Evolutionary conservation across 2,797 vertebrate species (phyloP), one percentile per base, ranked within the genome.

Genomic region (Chrysocyon brachyurus): DNA sequence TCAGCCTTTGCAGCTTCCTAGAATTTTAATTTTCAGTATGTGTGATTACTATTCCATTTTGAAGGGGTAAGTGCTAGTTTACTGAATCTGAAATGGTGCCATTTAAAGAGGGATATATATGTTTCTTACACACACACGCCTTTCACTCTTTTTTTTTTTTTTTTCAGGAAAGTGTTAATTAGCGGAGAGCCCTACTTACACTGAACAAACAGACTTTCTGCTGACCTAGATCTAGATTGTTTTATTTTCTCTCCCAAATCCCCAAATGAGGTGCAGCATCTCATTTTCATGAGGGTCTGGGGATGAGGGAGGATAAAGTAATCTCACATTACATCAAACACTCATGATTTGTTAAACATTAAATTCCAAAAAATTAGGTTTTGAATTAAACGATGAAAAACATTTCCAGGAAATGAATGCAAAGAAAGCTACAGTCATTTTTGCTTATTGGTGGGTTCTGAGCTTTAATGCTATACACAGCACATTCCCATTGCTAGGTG

Each of bases 211-310:
- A 86, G 70, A 63, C 93, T 95, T 73, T 97, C 57, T 72, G 87
- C 73, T 94, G 90, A 97, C 87, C 49, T 82, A 89, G 57, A 96
- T 97, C 88, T 16, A 4, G 70, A 75, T 56, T 91, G n/a, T 91
- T 70, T 89, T 84, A 90, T 97, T 98, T 97, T 97, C 90, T 94
- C 96, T 93, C 72, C n/a, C 84, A 91, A 54, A 70, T 94, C 46
- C 95, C 33, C 0, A 1, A 94, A 57, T 46, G 97, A 95, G 84
- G 77, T 12, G 6, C 24, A 79, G 26, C 84, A 56, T 96, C 97
- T 97, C 0, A 7, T 98, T 98, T 98, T 96, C 93, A 96, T 28
- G 86, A 59, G 87, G 33, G 77, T 90, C 90, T 14, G 0, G 84
- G 93, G 46, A 92, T 84, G 87, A 96, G 72, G 90, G 61, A 90